phyloP scores from a whole-genome alignment of 2,113 vertebrate genomes.

The Aphelocoma coerulescens region DNA sequence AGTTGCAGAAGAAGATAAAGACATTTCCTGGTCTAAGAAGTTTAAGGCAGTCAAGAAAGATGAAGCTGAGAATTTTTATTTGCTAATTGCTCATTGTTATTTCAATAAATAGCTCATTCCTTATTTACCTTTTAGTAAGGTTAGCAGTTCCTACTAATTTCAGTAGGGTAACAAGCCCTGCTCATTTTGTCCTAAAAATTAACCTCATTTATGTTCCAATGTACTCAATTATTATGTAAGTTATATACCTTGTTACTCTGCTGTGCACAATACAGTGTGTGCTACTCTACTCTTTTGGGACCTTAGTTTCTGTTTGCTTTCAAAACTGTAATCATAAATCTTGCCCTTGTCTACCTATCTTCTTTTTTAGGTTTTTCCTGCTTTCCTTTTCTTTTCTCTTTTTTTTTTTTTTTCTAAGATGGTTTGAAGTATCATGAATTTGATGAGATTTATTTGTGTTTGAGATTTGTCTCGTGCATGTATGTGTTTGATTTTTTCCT shows the following conservation, averaged over 20 bases:
- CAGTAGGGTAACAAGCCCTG: accelerated
- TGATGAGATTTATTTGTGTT: not conserved
- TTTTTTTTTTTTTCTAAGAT: too few species aligned
- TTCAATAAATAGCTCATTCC: not conserved
- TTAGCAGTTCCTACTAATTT: not conserved
- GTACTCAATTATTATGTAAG: not conserved
- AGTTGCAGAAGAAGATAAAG: not conserved
- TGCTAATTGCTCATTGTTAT: not conserved
- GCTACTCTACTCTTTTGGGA: not conserved
- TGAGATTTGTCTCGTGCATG: accelerated
- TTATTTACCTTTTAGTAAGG: accelerated
- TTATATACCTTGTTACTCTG: not conserved
- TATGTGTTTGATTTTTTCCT: not conserved
- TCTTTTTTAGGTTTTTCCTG: not conserved
- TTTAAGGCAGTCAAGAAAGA: not conserved
- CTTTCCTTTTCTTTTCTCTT: accelerated
- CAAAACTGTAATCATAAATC: not conserved
- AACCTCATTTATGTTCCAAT: not conserved
- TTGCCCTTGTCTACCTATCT: not conserved
- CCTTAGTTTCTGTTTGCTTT: not conserved
- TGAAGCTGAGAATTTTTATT: not conserved
- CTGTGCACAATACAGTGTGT: not conserved
- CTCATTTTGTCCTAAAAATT: not conserved
- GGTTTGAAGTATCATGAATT: not conserved
- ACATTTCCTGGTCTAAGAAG: not conserved